A percentile compares a stretch with the other conserved stretches of the same genome.
phyloP scores from a whole-genome alignment of 2,113 vertebrate genomes.

The Marmota monax region DNA sequence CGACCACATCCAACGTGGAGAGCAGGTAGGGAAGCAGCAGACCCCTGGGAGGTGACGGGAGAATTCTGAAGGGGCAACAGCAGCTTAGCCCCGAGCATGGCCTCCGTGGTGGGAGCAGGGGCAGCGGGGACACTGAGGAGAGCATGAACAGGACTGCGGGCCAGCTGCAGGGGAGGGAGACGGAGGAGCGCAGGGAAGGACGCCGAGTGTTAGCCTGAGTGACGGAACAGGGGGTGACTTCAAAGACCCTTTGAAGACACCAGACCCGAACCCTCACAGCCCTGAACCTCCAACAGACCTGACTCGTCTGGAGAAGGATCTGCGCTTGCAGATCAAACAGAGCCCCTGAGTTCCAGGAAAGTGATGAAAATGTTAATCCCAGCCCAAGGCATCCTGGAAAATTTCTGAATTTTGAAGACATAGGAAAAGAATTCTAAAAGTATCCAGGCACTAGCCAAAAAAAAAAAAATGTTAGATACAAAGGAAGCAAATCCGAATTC shows the following conservation, averaged over 20 bases:
- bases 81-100: neutral
- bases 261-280: neutral
- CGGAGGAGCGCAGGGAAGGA: accelerated
- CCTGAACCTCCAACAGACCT: neutral
- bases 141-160: neutral
- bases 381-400: neutral
- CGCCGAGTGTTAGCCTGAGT: neutral
- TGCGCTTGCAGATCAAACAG: neutral
- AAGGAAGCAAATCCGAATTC: neutral
- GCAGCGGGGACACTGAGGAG: accelerated
- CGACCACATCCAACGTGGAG: accelerated
- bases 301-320: neutral
- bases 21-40: neutral
- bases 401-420: neutral
- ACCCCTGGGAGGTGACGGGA: accelerated
- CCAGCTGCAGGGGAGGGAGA: accelerated
- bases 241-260: neutral
- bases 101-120: accelerated
- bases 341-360: neutral
- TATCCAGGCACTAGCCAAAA: neutral
- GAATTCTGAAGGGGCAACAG: accelerated
- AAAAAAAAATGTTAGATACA: neutral
- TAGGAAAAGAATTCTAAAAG: neutral
- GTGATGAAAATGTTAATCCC: neutral
- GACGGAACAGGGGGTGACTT: neutral